These are phyloP conservation scores for Popillia japonica DNA, from an alignment of 1,140 invertebrate species.

Conservation along the genomic window DNA sequence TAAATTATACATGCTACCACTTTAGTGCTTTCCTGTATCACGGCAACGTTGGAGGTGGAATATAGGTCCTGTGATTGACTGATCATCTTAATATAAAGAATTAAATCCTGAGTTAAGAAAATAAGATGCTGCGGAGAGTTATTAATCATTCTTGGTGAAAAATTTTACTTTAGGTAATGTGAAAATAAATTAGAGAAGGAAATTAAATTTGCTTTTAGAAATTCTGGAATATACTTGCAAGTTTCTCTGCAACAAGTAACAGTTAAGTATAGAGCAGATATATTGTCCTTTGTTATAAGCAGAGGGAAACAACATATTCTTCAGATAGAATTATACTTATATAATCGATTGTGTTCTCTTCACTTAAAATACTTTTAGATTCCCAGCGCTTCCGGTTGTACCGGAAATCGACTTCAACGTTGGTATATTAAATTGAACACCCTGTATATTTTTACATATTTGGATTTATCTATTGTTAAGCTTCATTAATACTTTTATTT, in stretches of 20 bases:
- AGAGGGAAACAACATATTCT: too few species aligned
- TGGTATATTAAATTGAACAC: too few species aligned
- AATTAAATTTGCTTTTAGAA: background rate
- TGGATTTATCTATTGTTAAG: too few species aligned
- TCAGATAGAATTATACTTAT: too few species aligned
- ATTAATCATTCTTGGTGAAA: background rate
- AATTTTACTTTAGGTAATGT: background rate
- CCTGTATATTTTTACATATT: too few species aligned
- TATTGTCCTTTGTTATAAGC: too few species aligned
- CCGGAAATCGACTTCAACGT: too few species aligned
- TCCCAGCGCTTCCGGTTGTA: too few species aligned
- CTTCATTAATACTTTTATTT: too few species aligned
- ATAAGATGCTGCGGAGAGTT: background rate
- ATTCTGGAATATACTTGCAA: background rate
- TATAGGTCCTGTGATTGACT: background rate
- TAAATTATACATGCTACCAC: slow-evolving; percentile 1
- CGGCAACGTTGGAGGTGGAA: background rate
- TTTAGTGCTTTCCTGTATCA: background rate
- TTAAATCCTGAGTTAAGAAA: background rate
- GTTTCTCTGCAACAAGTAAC: background rate
- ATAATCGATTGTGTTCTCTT: too few species aligned
- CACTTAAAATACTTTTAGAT: too few species aligned
- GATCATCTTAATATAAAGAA: background rate
- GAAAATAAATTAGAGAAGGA: background rate
- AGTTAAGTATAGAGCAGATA: too few species aligned